Conservation (phyloP, 1,140 invertebrate genomes). For the Drosophila sechellia region DNA sequence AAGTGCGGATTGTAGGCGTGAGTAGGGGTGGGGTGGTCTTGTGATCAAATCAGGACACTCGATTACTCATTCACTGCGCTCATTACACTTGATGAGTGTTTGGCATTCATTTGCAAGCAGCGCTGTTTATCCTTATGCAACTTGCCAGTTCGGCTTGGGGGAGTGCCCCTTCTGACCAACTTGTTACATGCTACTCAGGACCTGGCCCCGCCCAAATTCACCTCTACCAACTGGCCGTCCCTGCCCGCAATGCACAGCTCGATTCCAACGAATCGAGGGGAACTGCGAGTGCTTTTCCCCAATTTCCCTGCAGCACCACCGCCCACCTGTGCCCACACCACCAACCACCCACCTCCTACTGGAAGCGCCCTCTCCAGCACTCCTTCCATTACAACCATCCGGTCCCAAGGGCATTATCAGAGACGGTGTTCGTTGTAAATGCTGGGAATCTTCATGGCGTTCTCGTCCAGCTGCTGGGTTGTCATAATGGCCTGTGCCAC, state of each 20-base stretch:
- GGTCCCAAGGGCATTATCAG: constrained; percentile 22
- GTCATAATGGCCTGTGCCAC: constrained; percentile 66
- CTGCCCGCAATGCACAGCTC: neutral
- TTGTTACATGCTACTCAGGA: constrained; percentile 10
- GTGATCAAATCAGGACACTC: constrained; percentile 45
- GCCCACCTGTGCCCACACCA: neutral
- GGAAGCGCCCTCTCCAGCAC: too few species aligned
- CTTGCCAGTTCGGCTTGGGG: neutral
- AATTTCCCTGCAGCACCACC: constrained; percentile 14
- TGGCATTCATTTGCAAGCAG: constrained; percentile 32
- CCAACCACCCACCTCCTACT: constrained; percentile 1
- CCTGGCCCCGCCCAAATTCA: neutral
- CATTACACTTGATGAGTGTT: constrained; percentile 48
- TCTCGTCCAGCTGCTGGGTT: constrained; percentile 27
- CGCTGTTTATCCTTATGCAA: constrained; percentile 48
- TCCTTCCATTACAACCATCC: neutral
- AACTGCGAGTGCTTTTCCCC: constrained; percentile 38
- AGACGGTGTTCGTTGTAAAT: constrained; percentile 23
- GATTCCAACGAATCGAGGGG: constrained; percentile 36
- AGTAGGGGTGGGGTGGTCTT: neutral
- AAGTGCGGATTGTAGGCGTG: too few species aligned
- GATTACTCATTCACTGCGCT: constrained; percentile 49
- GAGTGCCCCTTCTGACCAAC: neutral
- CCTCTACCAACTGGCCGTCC: neutral
- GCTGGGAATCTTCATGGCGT: neutral